These are phyloP conservation scores for Tuberolachnus salignus DNA, from an alignment of 2,888 invertebrate species.

Conservation along the genomic window DNA sequence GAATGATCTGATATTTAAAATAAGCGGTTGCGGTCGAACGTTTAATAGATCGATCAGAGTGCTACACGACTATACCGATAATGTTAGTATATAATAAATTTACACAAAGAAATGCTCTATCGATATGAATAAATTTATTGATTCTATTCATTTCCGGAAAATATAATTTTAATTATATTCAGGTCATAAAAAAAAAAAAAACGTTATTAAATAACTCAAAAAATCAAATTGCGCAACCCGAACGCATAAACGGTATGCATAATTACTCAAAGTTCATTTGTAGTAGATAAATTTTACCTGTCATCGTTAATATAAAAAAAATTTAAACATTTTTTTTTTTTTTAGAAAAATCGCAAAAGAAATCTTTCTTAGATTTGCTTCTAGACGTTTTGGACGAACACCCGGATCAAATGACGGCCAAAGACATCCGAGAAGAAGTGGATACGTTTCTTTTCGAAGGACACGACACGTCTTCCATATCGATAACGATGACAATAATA, in stretches of 20 bases:
- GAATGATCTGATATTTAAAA: conserved; percentile 50
- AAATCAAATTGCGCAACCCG: not conserved
- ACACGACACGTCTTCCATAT: conserved; percentile 67
- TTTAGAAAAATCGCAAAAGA: conserved; percentile 18
- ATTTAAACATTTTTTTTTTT: not conserved
- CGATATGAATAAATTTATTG: not conserved
- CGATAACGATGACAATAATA: conserved; percentile 64
- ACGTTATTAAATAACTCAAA: not conserved
- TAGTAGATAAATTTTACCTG: no score
- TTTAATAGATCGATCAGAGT: conserved; percentile 50
- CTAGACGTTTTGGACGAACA: conserved; percentile 57
- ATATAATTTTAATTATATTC: no score
- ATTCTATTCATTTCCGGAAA: not conserved
- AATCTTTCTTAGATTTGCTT: conserved; percentile 58
- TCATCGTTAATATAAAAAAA: not conserved
- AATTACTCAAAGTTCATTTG: no score
- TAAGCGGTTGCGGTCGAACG: conserved; percentile 50
- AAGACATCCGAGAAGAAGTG: conserved; percentile 59
- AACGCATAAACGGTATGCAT: not conserved
- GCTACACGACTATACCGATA: conserved; percentile 57
- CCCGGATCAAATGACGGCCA: conserved; percentile 57
- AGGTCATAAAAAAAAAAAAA: conserved; percentile 36
- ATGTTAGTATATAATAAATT: conserved; percentile 45
- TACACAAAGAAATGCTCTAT: no score
- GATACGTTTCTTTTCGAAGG: conserved; percentile 62